Evolutionary conservation across 1,140 invertebrate genomes (phyloP).

Genomic region (Dryas iulia): DNA sequence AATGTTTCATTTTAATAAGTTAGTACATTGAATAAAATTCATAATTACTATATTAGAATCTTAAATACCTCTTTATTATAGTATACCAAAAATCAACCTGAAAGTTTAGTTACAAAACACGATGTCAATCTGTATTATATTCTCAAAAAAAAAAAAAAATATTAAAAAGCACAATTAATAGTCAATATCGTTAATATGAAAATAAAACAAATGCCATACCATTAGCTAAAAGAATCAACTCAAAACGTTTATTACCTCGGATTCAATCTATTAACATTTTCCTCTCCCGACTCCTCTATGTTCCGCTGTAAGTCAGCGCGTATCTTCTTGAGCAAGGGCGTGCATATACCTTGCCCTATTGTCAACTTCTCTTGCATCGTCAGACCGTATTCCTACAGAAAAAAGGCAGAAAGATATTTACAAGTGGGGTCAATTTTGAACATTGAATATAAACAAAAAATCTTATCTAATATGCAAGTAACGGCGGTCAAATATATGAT

Average conservation of each 20-base stretch:
- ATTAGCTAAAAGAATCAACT: background rate
- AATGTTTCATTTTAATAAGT: too few species aligned
- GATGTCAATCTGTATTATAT: too few species aligned
- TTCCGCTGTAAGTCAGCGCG: slow-evolving; percentile 96
- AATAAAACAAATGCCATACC: background rate
- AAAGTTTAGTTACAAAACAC: too few species aligned
- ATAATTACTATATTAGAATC: too few species aligned
- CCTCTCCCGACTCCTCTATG: slow-evolving; percentile 92
- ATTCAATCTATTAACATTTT: slow-evolving; percentile 97
- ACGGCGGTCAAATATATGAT: too few species aligned
- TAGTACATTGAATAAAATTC: too few species aligned
- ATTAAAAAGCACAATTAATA: too few species aligned
- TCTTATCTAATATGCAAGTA: too few species aligned
- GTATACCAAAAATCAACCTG: too few species aligned
- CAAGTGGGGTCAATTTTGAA: background rate
- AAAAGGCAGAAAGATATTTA: background rate
- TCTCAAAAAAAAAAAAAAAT: too few species aligned
- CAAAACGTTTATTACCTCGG: slow-evolving; percentile 84
- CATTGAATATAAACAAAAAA: too few species aligned
- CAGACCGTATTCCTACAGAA: slow-evolving; percentile 95
- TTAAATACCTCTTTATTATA: too few species aligned
- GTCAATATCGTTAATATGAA: background rate
- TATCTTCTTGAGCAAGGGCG: slow-evolving; percentile 97
- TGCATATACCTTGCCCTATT: slow-evolving; percentile 98
- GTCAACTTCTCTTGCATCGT: slow-evolving; percentile 97